Evolutionary conservation across 2,113 vertebrate species (phyloP).

Genomic region (Melanostigma gelatinosum): DNA sequence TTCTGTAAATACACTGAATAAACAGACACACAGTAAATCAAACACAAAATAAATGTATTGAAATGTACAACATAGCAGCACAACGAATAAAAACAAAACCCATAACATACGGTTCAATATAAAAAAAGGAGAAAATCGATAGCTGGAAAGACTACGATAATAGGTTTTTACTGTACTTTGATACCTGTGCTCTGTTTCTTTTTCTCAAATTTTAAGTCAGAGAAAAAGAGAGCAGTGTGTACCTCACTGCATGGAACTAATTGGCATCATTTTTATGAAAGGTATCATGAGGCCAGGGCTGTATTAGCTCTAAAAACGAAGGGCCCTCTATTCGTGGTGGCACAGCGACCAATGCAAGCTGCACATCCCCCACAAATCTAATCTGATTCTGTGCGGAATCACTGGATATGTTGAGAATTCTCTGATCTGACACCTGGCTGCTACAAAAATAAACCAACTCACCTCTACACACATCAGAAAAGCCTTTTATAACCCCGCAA

Average conservation of each 20-base stretch:
- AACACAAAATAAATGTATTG: not conserved
- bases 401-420: not conserved
- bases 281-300: not conserved
- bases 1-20: not conserved
- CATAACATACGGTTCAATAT: not conserved
- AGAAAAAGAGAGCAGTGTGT: not conserved
- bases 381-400: not conserved
- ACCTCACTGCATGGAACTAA: not conserved
- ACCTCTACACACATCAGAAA: not conserved
- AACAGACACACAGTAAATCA: not conserved
- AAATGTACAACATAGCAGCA: not conserved
- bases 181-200: not conserved
- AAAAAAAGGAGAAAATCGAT: slow-evolving; percentile 3
- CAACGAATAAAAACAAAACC: not conserved
- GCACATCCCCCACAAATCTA: not conserved
- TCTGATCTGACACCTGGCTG: not conserved
- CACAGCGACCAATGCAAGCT: not conserved
- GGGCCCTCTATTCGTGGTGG: not conserved
- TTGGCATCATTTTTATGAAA: not conserved
- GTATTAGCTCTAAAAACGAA: not conserved
- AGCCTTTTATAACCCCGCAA: not conserved
- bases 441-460: not conserved
- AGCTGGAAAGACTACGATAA: not conserved
- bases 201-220: not conserved
- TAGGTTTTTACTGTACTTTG: not conserved